A percentile compares a stretch with the other conserved stretches of the same genome.
These are phyloP conservation scores for Chironomus tepperi DNA, from an alignment of 1,140 invertebrate species.

Conservation along the genomic window DNA sequence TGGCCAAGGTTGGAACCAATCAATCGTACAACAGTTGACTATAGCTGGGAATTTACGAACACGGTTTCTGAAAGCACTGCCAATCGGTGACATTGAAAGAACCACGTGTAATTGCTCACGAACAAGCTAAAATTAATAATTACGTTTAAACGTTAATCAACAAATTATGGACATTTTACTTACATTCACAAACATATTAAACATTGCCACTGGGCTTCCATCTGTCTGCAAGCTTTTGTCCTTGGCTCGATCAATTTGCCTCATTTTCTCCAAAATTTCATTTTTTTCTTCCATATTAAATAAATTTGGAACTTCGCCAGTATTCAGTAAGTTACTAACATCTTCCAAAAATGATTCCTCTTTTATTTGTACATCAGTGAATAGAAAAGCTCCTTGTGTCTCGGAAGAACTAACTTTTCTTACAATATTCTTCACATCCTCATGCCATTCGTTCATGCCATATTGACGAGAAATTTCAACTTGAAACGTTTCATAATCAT, in stretches of 20 bases:
- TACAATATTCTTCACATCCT: conserved; percentile 78
- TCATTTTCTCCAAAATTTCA: conserved; percentile 92
- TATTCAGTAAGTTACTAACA: conserved; percentile 87
- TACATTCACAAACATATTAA: conserved; percentile 77
- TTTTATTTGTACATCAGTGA: conserved; percentile 87
- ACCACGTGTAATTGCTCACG: conserved; percentile 90
- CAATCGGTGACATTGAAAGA: conserved; percentile 88
- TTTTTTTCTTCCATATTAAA: conserved; percentile 81
- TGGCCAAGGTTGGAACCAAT: conserved; percentile 97
- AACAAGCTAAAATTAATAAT: conserved; percentile 48
- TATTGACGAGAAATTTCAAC: conserved; percentile 87
- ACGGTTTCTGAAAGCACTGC: conserved; percentile 71
- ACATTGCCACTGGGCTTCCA: conserved; percentile 81
- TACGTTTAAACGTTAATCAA: neutral
- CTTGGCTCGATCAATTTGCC: conserved; percentile 76
- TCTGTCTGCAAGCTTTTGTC: conserved; percentile 88
- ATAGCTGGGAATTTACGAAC: conserved; percentile 89
- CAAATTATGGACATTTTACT: neutral
- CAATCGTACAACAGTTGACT: conserved; percentile 94
- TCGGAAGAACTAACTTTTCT: conserved; percentile 72
- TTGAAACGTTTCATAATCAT: conserved; percentile 86
- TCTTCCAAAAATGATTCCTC: conserved; percentile 90
- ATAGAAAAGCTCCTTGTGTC: conserved; percentile 83
- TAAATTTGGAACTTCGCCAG: conserved; percentile 89
- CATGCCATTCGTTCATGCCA: conserved; percentile 75